Base-by-base conservation (phyloP, 2,797 vertebrate genomes). In the Champsocephalus esox region DNA sequence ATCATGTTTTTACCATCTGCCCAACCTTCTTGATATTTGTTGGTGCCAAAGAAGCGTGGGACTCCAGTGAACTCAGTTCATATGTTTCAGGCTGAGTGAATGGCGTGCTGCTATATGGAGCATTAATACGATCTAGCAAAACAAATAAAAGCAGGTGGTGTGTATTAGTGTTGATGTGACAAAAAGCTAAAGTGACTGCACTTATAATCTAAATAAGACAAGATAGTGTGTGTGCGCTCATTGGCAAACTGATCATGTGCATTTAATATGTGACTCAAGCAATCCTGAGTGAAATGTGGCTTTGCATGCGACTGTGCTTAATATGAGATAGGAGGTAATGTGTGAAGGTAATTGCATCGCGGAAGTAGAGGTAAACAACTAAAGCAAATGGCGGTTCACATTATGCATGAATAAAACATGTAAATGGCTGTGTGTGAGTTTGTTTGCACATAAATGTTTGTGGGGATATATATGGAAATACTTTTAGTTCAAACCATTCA, bases 1-100 rank as follows among this genome's bases (percentile, higher is more conserved):
- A 69, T 75, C 32, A 1, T 70, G 46, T 52, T 75, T 67, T 77
- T 32, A 70, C 85, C 86, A 90, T 88, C 83, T 90, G 82, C 48
- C 38, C 55, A 34, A 38, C 21, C 49, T 75, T 72, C 64, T 74
- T 81, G 64, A 80, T 79, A 57, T 75, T 45, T 63, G 54, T 54
- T 45, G 9, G 66, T 65, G 50, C 46, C 81, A 88, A 84, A 77
- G 61, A 84, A 73, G 82, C 48, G 17, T 81, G 68, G 68, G 51
- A 70, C 74, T 79, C 65, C 38, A 58, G n/a, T 76, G 52, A 86
- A 81, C 51, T 68, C 60, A n/a, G 6, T 73, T 73, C 66, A 59
- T 77, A 50, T 74, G 49, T 63, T 82, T 69, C 13, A 65, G 28
- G 24, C 63, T 44, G 32, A 56, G 12, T 72, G 54, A 80, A 64